Conservation (phyloP, 2,888 invertebrate species). For the Coecobrya sp. region DNA sequence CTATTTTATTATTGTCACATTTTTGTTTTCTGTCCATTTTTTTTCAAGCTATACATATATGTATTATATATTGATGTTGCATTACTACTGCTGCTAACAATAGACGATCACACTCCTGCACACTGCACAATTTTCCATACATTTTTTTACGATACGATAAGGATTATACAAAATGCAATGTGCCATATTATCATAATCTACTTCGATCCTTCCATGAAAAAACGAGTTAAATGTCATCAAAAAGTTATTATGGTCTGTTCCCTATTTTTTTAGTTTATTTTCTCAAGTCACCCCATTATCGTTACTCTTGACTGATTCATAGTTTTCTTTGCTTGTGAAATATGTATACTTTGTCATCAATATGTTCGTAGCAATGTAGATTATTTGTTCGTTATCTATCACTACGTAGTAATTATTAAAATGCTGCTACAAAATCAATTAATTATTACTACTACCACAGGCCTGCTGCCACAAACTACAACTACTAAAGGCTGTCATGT, state of each 20-base stretch:
- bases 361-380: background rate
- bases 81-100: too few relatives aligned
- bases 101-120: too few relatives aligned
- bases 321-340: constrained; percentile 5
- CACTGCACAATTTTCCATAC: too few relatives aligned
- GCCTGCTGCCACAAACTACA: background rate
- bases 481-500: constrained; percentile 18
- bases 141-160: too few relatives aligned
- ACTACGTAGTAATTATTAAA: constrained; percentile 5
- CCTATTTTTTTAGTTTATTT: background rate
- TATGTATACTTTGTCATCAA: background rate
- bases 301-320: background rate
- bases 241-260: background rate
- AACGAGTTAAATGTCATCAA: background rate
- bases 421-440: background rate
- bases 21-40: too few relatives aligned
- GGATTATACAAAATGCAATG: too few relatives aligned
- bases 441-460: constrained; percentile 9
- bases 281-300: background rate
- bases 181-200: too few relatives aligned
- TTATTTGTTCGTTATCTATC: background rate
- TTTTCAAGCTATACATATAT: too few relatives aligned
- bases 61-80: too few relatives aligned
- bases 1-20: too few relatives aligned
- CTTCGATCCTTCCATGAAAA: too few relatives aligned